Evolutionary conservation across 2,888 invertebrate species (phyloP), one percentile per base, ranked within the genome.

Genomic region (Myopa testacea): DNA sequence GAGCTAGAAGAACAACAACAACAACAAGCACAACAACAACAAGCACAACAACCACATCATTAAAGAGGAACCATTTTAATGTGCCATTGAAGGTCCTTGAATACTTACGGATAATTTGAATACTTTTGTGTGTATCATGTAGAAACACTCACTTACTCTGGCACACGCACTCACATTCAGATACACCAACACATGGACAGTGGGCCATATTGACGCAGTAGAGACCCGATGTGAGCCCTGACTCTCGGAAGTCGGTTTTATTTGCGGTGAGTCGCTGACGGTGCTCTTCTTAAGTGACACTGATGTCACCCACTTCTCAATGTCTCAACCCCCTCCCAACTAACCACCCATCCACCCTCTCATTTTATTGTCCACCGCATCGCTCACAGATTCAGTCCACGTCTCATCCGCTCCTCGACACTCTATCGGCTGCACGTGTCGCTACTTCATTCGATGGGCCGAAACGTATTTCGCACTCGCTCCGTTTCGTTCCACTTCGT

Each of bases 21-120:
- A 55, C 26, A 52, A 70, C 70, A 70, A 70, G 50, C 4, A 70
- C n/a, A 70, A 55, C 34, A 70, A 70, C 26, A 52, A 55, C 70
- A 55, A 70, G 52, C 1, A 45, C 10, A 3, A 3, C 45, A 45
- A 10, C 45, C 10, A 45, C 26, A 45, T 45, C 6, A 45, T 45
- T 45, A 45, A 45, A 45, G 4, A 45, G 45, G 45, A 45, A 3
- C 45, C 1, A 45, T 70, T 70, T 52, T 52, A 70, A 70, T 55
- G 55, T 55, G 70, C 34, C 70, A 70, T 7, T 26, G 40, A 34
- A 55, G 1, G 70, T 52, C 55, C 55, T 70, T 70, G 52, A 70
- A 70, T 26, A 26, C 14, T 70, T 55, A 37, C 26, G 26, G 26
- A 26, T 26, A 26, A 26, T 26, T 26, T 26, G 26, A 26, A 26